Evolutionary conservation across 2,113 vertebrate species (phyloP).

Genomic region (Tragelaphus scriptus): DNA sequence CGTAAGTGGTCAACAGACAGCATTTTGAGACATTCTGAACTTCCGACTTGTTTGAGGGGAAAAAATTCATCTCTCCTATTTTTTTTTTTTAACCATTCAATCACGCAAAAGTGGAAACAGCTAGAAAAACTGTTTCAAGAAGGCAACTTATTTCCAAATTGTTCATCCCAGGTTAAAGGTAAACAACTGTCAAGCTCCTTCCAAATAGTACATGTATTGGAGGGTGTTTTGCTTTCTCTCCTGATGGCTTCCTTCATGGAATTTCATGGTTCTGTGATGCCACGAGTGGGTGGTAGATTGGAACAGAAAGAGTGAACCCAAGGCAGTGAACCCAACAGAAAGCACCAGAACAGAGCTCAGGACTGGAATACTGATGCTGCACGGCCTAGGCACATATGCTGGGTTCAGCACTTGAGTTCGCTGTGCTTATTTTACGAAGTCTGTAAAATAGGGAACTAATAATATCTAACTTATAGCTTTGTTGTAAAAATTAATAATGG

Average conservation of each 20-base stretch:
- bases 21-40: not conserved
- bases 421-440: not conserved
- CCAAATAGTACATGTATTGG: not conserved
- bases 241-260: not conserved
- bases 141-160: not conserved
- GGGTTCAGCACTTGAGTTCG: not conserved
- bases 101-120: not conserved
- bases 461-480: not conserved
- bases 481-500: not conserved
- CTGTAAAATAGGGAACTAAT: not conserved
- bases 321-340: not conserved
- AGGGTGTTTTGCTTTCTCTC: not conserved
- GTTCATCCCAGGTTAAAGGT: not conserved
- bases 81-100: not conserved
- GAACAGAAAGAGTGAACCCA: not conserved
- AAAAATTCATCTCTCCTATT: not conserved
- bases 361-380: not conserved
- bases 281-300: no score
- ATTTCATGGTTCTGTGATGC: not conserved
- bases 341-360: not conserved
- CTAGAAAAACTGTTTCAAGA: not conserved
- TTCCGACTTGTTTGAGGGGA: not conserved
- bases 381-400: no score
- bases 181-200: not conserved
- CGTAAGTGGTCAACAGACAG: not conserved